Evolutionary conservation across 2,888 invertebrate species (phyloP).

Genomic region (Holacanthella duospinosa): DNA sequence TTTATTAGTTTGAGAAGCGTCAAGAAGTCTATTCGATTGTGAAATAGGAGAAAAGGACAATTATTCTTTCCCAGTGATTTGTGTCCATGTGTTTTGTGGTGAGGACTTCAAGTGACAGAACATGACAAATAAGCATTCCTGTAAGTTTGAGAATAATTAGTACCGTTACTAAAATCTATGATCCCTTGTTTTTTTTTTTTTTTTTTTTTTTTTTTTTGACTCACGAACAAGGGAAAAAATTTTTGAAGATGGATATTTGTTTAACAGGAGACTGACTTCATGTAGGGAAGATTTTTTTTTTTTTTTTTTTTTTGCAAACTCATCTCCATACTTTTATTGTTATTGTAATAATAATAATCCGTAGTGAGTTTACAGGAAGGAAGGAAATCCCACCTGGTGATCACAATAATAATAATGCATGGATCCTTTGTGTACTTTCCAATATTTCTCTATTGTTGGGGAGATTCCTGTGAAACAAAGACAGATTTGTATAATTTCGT

Average conservation of each 20-base stretch:
- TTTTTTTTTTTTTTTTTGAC: slow-evolving; percentile 6
- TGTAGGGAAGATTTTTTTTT: too few species aligned
- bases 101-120: slow-evolving; percentile 19
- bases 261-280: too few species aligned
- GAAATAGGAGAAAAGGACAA: slow-evolving; percentile 3
- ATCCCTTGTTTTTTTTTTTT: neutral
- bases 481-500: too few species aligned
- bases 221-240: too few species aligned
- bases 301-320: neutral
- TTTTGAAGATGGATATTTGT: slow-evolving; percentile 12
- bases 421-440: too few species aligned
- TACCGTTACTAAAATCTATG: slow-evolving; percentile 15
- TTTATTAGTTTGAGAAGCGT: neutral
- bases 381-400: too few species aligned
- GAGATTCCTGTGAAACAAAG: too few species aligned
- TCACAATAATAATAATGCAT: too few species aligned
- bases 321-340: too few species aligned
- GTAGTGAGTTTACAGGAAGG: too few species aligned
- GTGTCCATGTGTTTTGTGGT: neutral
- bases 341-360: too few species aligned
- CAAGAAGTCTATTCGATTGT: neutral
- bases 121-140: slow-evolving; percentile 38
- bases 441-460: too few species aligned
- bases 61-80: neutral
- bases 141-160: slow-evolving; percentile 38